phyloP scores from a whole-genome alignment of 2,888 invertebrate species.

The Drosophila suboccidentalis region DNA sequence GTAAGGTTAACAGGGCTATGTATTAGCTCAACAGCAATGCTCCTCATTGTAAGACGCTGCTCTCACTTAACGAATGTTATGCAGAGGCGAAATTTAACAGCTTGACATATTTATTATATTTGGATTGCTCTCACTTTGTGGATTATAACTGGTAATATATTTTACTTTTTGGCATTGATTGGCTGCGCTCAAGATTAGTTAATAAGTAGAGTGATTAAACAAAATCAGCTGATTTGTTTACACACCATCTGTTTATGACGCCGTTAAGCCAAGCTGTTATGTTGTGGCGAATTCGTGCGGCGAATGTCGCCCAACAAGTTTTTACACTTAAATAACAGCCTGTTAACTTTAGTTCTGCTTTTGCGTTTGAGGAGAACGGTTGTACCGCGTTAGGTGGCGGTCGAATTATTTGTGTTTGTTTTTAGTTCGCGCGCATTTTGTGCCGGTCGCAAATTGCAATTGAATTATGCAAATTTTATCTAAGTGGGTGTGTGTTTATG shows the following conservation, averaged over 20 bases:
- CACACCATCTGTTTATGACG: slow-evolving; percentile 2
- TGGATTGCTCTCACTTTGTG: background rate
- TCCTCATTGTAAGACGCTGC: slow-evolving; percentile 9
- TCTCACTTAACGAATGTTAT: background rate
- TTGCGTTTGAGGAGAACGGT: slow-evolving; percentile 2
- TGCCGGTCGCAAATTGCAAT: slow-evolving; percentile 62
- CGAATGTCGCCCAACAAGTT: background rate
- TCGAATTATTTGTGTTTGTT: slow-evolving; percentile 16
- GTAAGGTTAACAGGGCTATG: slow-evolving; percentile 4
- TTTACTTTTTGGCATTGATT: background rate
- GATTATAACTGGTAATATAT: background rate
- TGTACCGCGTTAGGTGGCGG: slow-evolving; percentile 10
- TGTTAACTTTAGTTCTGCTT: slow-evolving; percentile 31
- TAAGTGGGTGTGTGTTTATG: slow-evolving; percentile 9
- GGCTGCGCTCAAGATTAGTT: background rate
- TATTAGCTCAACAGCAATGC: slow-evolving; percentile 22
- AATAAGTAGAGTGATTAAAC: background rate
- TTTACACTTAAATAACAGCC: too few relatives aligned
- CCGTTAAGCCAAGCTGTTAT: slow-evolving; percentile 5
- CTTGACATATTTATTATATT: background rate
- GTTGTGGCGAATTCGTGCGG: slow-evolving; percentile 12
- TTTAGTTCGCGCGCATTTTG: slow-evolving; percentile 68
- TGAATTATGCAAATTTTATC: slow-evolving; percentile 38
- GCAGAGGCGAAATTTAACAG: background rate
- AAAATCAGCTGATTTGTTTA: slow-evolving; percentile 8